Evolutionary conservation across 1,140 invertebrate genomes (phyloP), one percentile per base, ranked within the genome.

Genomic region (Lamellibrachia luymesi): DNA sequence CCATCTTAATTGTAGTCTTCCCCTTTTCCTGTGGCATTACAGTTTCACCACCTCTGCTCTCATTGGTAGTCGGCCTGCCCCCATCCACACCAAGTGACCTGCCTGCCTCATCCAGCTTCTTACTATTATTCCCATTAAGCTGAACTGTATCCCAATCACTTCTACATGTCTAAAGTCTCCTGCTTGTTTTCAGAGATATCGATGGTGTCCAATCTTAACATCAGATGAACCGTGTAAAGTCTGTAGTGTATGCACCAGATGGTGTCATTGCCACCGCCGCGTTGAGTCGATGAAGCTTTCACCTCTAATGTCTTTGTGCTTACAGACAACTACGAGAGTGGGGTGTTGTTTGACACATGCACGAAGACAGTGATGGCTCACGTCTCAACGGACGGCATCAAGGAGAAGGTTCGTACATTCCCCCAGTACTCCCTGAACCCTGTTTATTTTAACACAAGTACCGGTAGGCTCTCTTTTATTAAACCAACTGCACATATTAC

Each of bases 321-420:
- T 80, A 80, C 64, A 80, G 64, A 80, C 13, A 80, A 80, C 64
- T 80, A 80, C 64, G 64, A 80, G 64, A 80, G 64, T 80, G 64
- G 64, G 25, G 64, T 80, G 17, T 22, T 94, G 90, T 95, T 95
- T 94, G 95, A 96, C 93, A 94, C 95, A 27, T 94, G 95, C 91
- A 96, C 95, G 38, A 95, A 95, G 93, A 94, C 95, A 92, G 95
- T 95, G 10, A 96, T 95, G 95, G 95, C 95, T 38, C 94, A 95
- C 90, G 64, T 80, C 64, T 94, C 94, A 27, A 94, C 94, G 91
- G 94, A 95, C 56, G 95, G 95, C 93, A 94, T 96, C 56, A 96
- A 96, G 93, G 95, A 95, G 94, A 95, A 95, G 94, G 95, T 96
- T 92, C 51, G 94, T 64, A 50, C 13, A 80, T n/a, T 25, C 51